phyloP scores from a whole-genome alignment of 1,140 invertebrate species.

The Riptortus pedestris region DNA sequence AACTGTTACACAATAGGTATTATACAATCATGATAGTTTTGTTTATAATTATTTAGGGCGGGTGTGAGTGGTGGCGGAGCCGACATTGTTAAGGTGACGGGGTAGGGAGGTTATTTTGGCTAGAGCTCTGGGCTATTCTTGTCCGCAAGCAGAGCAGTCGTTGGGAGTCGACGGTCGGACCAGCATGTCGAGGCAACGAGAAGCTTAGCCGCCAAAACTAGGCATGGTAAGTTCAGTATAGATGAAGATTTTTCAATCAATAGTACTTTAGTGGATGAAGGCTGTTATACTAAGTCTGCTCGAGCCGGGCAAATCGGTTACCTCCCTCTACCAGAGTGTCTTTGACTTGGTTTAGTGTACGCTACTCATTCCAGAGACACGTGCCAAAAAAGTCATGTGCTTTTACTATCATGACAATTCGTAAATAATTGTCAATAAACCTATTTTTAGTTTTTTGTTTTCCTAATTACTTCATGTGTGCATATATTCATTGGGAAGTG shows the following conservation, averaged over 20 bases:
- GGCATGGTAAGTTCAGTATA: slow-evolving; percentile 8
- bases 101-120: slow-evolving; percentile 17
- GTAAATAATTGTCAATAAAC: no score
- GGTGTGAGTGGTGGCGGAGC: slow-evolving; percentile 1
- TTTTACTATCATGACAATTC: no score
- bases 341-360: no score
- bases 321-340: no score
- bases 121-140: slow-evolving; percentile 13
- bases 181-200: slow-evolving; percentile 1
- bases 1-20: no score
- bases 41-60: slow-evolving; percentile 18
- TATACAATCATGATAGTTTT: background rate
- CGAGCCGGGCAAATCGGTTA: no score
- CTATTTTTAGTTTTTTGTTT: no score
- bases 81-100: slow-evolving; percentile 18
- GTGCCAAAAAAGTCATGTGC: background rate
- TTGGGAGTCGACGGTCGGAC: slow-evolving; percentile 7
- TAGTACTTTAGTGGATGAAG: background rate
- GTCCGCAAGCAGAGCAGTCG: slow-evolving; percentile 14
- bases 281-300: background rate
- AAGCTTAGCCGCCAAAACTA: background rate
- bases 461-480: no score
- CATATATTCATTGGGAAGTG: no score
- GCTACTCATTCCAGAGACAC: background rate
- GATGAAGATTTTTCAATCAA: background rate